Conservation (phyloP, 2,797 vertebrate species). For the Hypotaenidia okinawae region DNA sequence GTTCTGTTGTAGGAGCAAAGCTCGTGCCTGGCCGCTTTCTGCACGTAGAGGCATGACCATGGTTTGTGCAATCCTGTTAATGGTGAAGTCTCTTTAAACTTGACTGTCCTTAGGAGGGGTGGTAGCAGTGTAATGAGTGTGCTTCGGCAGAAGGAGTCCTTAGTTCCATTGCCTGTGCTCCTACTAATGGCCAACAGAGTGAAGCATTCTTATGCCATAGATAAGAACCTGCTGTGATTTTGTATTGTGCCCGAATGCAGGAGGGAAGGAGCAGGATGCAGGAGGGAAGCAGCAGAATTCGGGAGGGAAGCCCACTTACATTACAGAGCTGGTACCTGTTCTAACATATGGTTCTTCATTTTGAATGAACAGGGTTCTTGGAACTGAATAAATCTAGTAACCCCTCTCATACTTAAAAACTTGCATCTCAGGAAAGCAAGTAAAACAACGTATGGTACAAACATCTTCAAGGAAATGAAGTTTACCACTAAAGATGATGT, state of each 20-base stretch:
- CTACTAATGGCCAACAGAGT: not conserved
- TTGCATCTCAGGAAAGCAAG: not conserved
- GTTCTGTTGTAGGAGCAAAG: not conserved
- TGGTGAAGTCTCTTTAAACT: not conserved
- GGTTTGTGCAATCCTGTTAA: slow-evolving; percentile 29
- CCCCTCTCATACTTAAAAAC: not conserved
- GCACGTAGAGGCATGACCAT: slow-evolving; percentile 7
- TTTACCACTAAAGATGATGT: slow-evolving; percentile 1
- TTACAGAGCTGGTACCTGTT: not conserved
- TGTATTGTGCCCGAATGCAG: not conserved
- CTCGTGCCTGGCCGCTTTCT: not conserved
- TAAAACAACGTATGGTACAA: not conserved
- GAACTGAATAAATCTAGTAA: not conserved
- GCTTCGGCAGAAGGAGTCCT: not conserved
- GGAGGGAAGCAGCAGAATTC: not conserved
- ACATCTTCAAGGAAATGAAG: not conserved
- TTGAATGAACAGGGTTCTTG: not conserved
- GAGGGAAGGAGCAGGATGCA: not conserved
- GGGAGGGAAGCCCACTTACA: not conserved
- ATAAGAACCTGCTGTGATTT: not conserved
- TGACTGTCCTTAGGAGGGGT: slow-evolving; percentile 4
- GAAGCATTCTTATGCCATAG: not conserved
- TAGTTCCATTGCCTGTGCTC: not conserved
- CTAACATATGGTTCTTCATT: not conserved
- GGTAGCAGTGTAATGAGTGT: not conserved